Conservation (phyloP, 1,140 invertebrate genomes). For the Chionoecetes opilio region DNA sequence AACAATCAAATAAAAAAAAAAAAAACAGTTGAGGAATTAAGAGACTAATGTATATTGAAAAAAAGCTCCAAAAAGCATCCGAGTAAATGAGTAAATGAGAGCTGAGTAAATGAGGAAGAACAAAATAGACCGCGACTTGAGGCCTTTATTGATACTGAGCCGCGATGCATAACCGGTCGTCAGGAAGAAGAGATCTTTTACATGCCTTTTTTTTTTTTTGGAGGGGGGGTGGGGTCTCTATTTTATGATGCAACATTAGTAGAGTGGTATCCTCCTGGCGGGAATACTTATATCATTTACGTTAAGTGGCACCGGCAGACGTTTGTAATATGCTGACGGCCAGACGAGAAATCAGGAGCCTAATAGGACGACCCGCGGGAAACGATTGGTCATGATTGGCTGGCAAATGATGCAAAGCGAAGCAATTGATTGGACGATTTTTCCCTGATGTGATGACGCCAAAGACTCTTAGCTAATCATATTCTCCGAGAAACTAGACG, state of each 20-base stretch:
- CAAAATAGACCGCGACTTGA: background rate
- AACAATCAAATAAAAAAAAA: background rate
- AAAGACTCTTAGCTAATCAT: background rate
- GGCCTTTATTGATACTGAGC: background rate
- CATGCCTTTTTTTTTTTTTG: too few species aligned
- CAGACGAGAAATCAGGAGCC: background rate
- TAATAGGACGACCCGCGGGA: background rate
- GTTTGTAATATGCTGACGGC: background rate
- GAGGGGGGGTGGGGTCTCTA: too few species aligned
- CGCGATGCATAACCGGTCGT: background rate
- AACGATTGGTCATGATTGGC: background rate
- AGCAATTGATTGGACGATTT: background rate
- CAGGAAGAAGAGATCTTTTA: too few species aligned
- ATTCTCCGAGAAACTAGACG: background rate
- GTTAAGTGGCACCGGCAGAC: background rate
- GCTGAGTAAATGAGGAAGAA: background rate
- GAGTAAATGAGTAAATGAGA: background rate
- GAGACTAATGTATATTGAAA: background rate
- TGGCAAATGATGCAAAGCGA: background rate
- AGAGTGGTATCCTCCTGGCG: too few species aligned
- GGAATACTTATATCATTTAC: too few species aligned
- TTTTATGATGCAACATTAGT: too few species aligned
- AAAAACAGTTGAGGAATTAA: background rate
- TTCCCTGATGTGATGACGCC: background rate
- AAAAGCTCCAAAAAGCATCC: background rate